phyloP scores from a whole-genome alignment of 2,113 vertebrate genomes.

The Myotis yumanensis region DNA sequence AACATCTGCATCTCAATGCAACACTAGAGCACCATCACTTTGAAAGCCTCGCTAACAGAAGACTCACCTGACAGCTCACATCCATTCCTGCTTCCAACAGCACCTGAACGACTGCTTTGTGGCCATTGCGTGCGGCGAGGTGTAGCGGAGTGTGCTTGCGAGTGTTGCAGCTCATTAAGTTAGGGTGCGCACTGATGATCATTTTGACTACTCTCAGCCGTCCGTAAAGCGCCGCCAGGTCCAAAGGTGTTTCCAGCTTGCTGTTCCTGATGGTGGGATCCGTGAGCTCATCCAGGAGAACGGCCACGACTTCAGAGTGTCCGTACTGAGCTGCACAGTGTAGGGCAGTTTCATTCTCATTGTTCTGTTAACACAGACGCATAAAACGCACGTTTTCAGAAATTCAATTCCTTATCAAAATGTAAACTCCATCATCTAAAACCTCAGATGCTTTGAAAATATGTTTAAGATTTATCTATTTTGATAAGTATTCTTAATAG shows the following conservation, averaged over 20 bases:
- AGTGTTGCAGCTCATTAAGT: slow-evolving; percentile 92
- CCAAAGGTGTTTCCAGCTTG: slow-evolving; percentile 93
- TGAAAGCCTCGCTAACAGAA: neutral
- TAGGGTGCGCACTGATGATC: slow-evolving; percentile 94
- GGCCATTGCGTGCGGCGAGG: slow-evolving; percentile 96
- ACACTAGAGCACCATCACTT: neutral
- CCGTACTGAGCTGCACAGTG: slow-evolving; percentile 98
- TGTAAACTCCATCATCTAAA: neutral
- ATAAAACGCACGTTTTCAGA: slow-evolving; percentile 41
- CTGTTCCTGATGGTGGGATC: slow-evolving; percentile 97
- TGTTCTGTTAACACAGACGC: slow-evolving; percentile 87
- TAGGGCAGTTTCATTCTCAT: slow-evolving; percentile 95
- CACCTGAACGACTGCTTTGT: slow-evolving; percentile 92
- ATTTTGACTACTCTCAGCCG: slow-evolving; percentile 94
- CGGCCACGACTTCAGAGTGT: slow-evolving; percentile 94
- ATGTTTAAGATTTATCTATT: neutral
- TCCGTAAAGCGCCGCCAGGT: slow-evolving; percentile 95
- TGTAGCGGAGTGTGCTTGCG: slow-evolving; percentile 95
- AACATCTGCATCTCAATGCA: neutral
- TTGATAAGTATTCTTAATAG: neutral
- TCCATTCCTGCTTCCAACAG: slow-evolving; percentile 96
- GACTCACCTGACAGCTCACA: slow-evolving; percentile 94
- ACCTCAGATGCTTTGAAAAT: neutral
- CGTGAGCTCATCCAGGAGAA: slow-evolving; percentile 94
- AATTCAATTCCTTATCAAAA: neutral